Percentiles rank a stretch among this genome's conserved stretches.
phyloP scores from a whole-genome alignment of 2,797 vertebrate genomes.

The Rhincodon typus region DNA sequence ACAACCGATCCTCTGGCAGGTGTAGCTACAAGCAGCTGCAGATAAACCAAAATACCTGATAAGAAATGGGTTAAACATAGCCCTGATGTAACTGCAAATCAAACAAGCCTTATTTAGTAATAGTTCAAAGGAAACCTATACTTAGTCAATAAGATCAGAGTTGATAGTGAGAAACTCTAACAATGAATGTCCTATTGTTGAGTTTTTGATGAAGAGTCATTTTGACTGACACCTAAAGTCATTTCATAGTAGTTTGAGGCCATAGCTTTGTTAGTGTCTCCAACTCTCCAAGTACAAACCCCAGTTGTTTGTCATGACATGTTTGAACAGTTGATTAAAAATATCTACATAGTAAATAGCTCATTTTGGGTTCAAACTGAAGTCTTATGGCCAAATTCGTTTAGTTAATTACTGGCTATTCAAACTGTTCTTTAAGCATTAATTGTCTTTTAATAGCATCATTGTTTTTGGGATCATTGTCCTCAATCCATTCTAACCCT shows the following conservation, averaged over 20 bases:
- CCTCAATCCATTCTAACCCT: not conserved
- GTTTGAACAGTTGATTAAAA: too few relatives aligned
- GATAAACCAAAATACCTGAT: not conserved
- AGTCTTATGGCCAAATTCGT: not conserved
- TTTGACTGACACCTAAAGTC: not conserved
- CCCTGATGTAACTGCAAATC: not conserved
- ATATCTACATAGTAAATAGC: too few relatives aligned
- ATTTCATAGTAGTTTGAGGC: not conserved
- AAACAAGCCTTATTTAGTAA: not conserved
- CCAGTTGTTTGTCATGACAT: too few relatives aligned
- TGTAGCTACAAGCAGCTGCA: too few relatives aligned
- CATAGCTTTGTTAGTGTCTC: too few relatives aligned
- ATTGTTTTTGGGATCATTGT: not conserved
- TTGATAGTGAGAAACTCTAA: not conserved
- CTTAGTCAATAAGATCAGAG: not conserved
- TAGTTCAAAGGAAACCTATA: not conserved
- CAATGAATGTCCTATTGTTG: not conserved
- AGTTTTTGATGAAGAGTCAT: not conserved
- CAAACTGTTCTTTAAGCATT: not conserved
- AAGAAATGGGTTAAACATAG: not conserved
- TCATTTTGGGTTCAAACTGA: not conserved
- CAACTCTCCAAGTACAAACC: too few relatives aligned
- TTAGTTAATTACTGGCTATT: not conserved
- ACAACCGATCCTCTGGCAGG: too few relatives aligned
- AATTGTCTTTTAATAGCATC: not conserved